These are phyloP conservation scores for Caenorhabditis tropicalis DNA, from an alignment of 1,140 invertebrate genomes.

Conservation along the genomic window DNA sequence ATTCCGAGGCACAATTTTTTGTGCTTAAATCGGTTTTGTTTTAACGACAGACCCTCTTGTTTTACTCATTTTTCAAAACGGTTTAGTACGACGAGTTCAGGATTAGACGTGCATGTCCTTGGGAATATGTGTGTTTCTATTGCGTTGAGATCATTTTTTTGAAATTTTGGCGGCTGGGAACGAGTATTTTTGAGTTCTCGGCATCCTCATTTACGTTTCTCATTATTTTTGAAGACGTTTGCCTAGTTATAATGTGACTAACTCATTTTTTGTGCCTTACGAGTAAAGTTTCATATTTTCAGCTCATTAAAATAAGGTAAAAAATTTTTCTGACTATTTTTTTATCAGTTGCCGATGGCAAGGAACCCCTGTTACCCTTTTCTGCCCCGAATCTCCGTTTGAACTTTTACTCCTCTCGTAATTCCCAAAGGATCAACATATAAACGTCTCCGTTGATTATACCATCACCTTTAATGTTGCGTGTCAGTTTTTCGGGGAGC, in stretches of 20 bases:
- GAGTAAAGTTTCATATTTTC: no score
- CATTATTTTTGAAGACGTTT: neutral
- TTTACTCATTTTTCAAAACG: conserved; percentile 45
- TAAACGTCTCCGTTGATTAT: conserved; percentile 21
- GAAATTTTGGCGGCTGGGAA: neutral
- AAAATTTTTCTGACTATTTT: no score
- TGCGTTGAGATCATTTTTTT: neutral
- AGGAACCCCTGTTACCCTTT: neutral
- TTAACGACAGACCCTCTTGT: conserved; percentile 39
- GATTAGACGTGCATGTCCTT: conserved; percentile 41
- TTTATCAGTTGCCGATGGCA: no score
- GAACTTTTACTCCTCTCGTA: neutral
- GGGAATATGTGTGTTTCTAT: neutral
- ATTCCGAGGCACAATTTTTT: neutral
- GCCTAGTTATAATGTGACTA: no score
- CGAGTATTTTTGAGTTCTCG: neutral
- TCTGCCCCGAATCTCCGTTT: neutral
- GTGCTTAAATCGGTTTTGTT: neutral
- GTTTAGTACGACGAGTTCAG: conserved; percentile 38
- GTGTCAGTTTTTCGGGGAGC: conserved; percentile 24
- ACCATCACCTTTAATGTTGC: conserved; percentile 35
- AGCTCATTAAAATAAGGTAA: no score
- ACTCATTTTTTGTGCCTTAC: neutral
- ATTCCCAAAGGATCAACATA: conserved; percentile 24
- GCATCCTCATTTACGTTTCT: neutral